phyloP scores from a whole-genome alignment of 2,113 vertebrate genomes.

The Cyprinus carpio region DNA sequence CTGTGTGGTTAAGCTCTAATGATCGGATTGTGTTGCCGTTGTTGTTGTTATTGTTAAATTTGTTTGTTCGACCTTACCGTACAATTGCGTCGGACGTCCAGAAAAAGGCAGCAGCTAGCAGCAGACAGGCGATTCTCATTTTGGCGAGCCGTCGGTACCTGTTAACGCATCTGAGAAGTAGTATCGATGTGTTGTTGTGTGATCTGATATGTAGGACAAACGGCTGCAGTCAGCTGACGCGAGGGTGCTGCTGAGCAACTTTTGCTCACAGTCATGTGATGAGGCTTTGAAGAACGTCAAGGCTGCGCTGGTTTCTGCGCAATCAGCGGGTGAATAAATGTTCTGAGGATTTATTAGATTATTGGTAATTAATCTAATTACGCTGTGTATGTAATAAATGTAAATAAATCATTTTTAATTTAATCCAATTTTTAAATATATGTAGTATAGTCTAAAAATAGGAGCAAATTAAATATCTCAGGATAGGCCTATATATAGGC shows the following conservation, averaged over 20 bases:
- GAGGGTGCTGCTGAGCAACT: not conserved
- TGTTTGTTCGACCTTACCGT: constrained; percentile 63
- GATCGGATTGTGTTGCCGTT: not conserved
- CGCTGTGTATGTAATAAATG: not conserved
- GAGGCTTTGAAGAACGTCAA: not conserved
- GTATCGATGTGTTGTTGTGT: not conserved
- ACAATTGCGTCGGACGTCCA: constrained; percentile 65
- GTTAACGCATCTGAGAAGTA: not conserved
- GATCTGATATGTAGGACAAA: constrained; percentile 27
- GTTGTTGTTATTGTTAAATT: not conserved
- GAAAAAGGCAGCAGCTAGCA: constrained; percentile 57
- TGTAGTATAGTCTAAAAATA: not conserved
- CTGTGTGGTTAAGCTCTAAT: not conserved
- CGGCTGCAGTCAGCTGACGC: constrained; percentile 44
- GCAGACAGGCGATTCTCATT: constrained; percentile 65
- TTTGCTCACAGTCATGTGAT: constrained; percentile 42
- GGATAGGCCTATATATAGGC: not conserved
- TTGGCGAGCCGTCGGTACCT: not conserved
- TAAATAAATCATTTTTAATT: not conserved
- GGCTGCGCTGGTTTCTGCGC: constrained; percentile 2
- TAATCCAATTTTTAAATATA: not conserved
- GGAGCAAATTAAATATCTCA: not conserved
- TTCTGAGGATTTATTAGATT: not conserved
- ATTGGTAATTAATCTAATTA: not conserved
- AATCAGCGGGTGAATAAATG: not conserved